These are phyloP conservation scores for Darevskia nairensis DNA, from an alignment of 2,797 vertebrate species.

Conservation along the genomic window DNA sequence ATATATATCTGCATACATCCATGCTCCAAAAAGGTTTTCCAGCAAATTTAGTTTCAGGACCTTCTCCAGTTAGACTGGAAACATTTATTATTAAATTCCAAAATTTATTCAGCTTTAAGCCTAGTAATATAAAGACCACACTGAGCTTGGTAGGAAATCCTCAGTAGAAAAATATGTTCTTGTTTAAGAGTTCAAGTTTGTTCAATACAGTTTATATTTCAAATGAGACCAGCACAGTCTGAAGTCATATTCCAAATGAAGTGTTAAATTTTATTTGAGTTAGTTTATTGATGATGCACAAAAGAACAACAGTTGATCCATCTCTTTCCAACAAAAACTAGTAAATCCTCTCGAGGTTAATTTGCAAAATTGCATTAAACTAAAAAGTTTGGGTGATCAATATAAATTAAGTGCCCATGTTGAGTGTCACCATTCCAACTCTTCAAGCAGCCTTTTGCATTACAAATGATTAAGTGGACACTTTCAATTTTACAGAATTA, in stretches of 20 bases:
- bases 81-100: background rate
- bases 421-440: conserved; percentile 61
- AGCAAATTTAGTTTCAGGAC: background rate
- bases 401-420: conserved; percentile 75
- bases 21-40: background rate
- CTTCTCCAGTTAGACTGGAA: background rate
- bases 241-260: conserved; percentile 51
- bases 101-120: conserved; percentile 1
- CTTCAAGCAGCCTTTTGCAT: conserved; percentile 60
- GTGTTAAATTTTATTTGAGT: conserved; percentile 44
- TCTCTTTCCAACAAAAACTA: conserved; percentile 66
- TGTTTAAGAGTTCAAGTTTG: conserved; percentile 45
- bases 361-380: conserved; percentile 61
- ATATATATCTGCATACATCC: conserved; percentile 74
- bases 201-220: conserved; percentile 49
- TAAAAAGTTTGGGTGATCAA: conserved; percentile 67
- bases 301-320: conserved; percentile 55
- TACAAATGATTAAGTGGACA: conserved; percentile 61
- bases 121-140: background rate
- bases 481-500: conserved; percentile 73
- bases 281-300: conserved; percentile 53
- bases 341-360: conserved; percentile 48
- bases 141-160: conserved; percentile 4
- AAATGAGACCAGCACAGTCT: conserved; percentile 34
- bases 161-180: conserved; percentile 53